A percentile compares a stretch with the other conserved stretches of the same genome.
These are phyloP conservation scores for Dynastes maya DNA, from an alignment of 2,888 invertebrate genomes.

Conservation along the genomic window DNA sequence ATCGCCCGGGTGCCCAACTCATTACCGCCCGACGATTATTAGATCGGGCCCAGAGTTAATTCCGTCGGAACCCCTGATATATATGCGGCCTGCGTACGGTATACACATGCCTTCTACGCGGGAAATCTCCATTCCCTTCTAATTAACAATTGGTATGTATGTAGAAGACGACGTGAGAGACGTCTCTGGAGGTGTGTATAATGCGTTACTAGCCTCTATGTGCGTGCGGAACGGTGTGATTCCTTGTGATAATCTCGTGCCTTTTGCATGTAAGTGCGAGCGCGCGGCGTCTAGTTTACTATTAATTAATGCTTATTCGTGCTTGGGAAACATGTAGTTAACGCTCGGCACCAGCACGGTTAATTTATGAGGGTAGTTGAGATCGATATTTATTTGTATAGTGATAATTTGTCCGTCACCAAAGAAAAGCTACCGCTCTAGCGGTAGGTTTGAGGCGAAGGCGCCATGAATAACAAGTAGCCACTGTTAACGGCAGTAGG, in stretches of 20 bases:
- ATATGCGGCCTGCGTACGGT: slow-evolving; percentile 1
- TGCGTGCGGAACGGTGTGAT: slow-evolving; percentile 31
- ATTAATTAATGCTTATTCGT: slow-evolving; percentile 41
- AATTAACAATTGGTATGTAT: slow-evolving; percentile 38
- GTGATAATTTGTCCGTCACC: slow-evolving; percentile 6
- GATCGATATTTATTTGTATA: slow-evolving; percentile 26
- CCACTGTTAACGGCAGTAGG: background rate
- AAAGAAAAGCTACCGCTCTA: background rate
- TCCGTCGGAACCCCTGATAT: slow-evolving; percentile 12
- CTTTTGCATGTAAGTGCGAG: slow-evolving; percentile 22
- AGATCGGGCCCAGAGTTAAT: slow-evolving; percentile 32
- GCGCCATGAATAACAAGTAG: background rate
- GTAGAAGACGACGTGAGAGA: slow-evolving; percentile 20
- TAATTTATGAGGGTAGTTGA: slow-evolving; percentile 19
- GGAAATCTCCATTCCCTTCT: slow-evolving; percentile 14
- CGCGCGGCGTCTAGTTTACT: slow-evolving; percentile 31
- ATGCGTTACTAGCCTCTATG: slow-evolving; percentile 15
- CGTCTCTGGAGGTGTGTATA: slow-evolving; percentile 31
- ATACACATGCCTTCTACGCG: background rate
- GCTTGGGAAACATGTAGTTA: slow-evolving; percentile 26
- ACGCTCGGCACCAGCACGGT: background rate
- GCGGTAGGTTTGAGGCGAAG: background rate
- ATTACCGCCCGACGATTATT: slow-evolving; percentile 27
- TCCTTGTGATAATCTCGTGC: slow-evolving; percentile 28
- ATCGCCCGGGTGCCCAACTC: background rate